phyloP scores from a whole-genome alignment of 2,113 vertebrate genomes.

The Nerophis lumbriciformis region DNA sequence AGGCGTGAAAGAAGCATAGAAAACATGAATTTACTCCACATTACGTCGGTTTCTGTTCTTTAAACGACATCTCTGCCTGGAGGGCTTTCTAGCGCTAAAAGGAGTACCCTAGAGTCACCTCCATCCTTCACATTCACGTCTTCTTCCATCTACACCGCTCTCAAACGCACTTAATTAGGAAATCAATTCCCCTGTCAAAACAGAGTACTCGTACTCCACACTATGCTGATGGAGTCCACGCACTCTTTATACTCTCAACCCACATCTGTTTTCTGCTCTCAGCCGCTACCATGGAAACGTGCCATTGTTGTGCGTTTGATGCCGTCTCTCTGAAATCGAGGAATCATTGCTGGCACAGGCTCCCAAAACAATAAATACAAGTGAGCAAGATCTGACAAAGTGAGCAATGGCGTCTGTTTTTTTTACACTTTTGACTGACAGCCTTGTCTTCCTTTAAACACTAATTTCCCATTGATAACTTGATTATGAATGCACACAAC shows the following conservation, averaged over 20 bases:
- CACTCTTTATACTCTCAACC: conserved; percentile 36
- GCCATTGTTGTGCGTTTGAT: conserved; percentile 45
- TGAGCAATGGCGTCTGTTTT: not conserved
- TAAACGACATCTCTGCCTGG: conserved; percentile 38
- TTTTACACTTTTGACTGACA: not conserved
- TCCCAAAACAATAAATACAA: conserved; percentile 36
- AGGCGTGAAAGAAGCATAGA: conserved; percentile 18
- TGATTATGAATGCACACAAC: not conserved
- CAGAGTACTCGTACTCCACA: conserved; percentile 23
- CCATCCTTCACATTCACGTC: conserved; percentile 27
- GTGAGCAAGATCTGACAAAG: conserved; percentile 9
- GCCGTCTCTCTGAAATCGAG: conserved; percentile 42
- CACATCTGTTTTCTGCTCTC: conserved; percentile 41
- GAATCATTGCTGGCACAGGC: conserved; percentile 18
- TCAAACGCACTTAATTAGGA: conserved; percentile 54
- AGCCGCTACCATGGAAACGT: conserved; percentile 57
- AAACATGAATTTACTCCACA: conserved; percentile 21
- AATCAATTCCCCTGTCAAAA: conserved; percentile 51
- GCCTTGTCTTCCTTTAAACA: not conserved
- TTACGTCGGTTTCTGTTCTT: conserved; percentile 28
- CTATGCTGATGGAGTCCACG: conserved; percentile 35
- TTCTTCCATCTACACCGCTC: conserved; percentile 43
- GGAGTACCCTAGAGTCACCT: conserved; percentile 41
- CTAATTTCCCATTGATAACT: not conserved
- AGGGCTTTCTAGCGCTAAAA: conserved; percentile 27